These are phyloP conservation scores for Artemia franciscana DNA, from an alignment of 1,140 invertebrate genomes.

Conservation along the genomic window DNA sequence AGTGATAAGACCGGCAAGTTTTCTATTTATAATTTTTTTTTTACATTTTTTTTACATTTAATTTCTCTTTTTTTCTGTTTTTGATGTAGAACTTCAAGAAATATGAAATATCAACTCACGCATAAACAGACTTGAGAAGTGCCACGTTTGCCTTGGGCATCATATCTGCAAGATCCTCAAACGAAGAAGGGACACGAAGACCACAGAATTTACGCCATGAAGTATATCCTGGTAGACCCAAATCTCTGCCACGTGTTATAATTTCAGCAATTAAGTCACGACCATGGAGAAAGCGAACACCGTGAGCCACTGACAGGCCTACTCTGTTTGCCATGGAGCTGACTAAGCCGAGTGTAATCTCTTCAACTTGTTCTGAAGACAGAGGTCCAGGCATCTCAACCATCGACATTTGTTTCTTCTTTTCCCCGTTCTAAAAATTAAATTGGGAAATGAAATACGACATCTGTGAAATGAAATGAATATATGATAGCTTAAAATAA, in stretches of 20 bases:
- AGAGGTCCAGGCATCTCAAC: neutral
- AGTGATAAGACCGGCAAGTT: no score
- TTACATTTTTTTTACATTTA: no score
- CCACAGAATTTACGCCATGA: constrained; percentile 29
- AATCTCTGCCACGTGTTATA: constrained; percentile 37
- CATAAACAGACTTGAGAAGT: constrained; percentile 16
- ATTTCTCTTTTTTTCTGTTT: no score
- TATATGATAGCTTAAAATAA: no score
- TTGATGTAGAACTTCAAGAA: neutral
- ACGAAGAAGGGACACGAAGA: constrained; percentile 22
- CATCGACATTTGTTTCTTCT: constrained; percentile 1
- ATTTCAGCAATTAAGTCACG: constrained; percentile 33
- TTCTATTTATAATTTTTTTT: no score
- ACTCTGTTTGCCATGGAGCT: constrained; percentile 5
- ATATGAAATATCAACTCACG: constrained; percentile 12
- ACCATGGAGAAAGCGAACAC: constrained; percentile 8
- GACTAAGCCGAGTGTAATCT: constrained; percentile 8
- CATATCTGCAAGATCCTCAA: constrained; percentile 26
- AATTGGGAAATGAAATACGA: neutral
- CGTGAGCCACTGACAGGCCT: constrained; percentile 4
- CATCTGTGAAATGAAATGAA: no score
- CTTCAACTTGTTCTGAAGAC: constrained; percentile 4
- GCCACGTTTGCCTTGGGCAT: constrained; percentile 16
- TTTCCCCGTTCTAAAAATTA: constrained; percentile 6
- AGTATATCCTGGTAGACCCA: constrained; percentile 32